These are phyloP conservation scores for Tricholauxania praeusta DNA, from an alignment of 2,888 invertebrate genomes.

Conservation along the genomic window DNA sequence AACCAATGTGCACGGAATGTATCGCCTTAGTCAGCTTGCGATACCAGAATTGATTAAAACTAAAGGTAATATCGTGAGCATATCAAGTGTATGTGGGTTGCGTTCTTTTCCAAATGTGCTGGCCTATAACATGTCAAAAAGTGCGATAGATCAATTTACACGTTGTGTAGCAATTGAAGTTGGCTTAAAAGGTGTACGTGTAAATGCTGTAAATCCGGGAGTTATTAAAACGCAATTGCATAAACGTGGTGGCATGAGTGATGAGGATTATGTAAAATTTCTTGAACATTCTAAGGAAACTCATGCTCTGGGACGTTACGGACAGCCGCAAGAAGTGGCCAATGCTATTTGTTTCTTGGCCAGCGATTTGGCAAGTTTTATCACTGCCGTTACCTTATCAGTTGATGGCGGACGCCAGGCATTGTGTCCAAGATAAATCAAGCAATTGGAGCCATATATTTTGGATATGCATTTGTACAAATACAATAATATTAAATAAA, in stretches of 20 bases:
- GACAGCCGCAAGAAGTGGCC: slow-evolving; percentile 86
- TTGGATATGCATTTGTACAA: too few species aligned
- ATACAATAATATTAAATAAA: too few species aligned
- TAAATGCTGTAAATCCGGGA: slow-evolving; percentile 92
- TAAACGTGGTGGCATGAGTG: slow-evolving; percentile 83
- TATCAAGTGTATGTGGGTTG: slow-evolving; percentile 93
- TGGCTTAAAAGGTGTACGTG: slow-evolving; percentile 83
- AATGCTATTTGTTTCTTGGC: slow-evolving; percentile 90
- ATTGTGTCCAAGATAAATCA: slow-evolving; percentile 84
- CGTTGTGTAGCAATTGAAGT: slow-evolving; percentile 90
- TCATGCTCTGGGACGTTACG: slow-evolving; percentile 90
- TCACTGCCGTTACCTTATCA: slow-evolving; percentile 88
- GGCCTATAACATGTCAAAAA: slow-evolving; percentile 93
- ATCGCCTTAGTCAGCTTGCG: slow-evolving; percentile 86
- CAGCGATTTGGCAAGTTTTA: slow-evolving; percentile 85
- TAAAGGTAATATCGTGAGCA: slow-evolving; percentile 92
- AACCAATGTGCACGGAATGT: slow-evolving; percentile 85
- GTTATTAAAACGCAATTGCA: slow-evolving; percentile 92
- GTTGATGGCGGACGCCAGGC: slow-evolving; percentile 95
- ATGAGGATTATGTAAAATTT: slow-evolving; percentile 84
- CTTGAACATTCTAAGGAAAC: slow-evolving; percentile 85
- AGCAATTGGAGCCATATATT: neutral
- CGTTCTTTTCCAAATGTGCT: slow-evolving; percentile 90
- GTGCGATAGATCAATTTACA: slow-evolving; percentile 95
- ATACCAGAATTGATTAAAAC: slow-evolving; percentile 86